These are phyloP conservation scores for Tamandua tetradactyla DNA, from an alignment of 2,797 vertebrate genomes.

Conservation along the genomic window DNA sequence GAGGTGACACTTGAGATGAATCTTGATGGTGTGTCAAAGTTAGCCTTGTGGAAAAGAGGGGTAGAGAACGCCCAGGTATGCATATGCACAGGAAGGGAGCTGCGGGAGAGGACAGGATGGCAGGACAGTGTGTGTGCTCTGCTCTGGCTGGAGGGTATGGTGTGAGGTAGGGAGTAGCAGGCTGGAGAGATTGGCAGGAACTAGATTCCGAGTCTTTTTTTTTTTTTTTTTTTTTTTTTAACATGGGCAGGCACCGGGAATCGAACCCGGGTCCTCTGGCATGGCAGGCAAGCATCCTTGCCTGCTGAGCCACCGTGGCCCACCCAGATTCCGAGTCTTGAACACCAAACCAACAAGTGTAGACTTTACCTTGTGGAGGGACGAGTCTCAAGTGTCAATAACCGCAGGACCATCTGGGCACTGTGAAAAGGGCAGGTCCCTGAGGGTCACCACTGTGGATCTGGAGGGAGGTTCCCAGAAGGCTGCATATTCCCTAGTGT, in stretches of 20 bases:
- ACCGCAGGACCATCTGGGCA: not conserved
- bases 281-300: too few species aligned
- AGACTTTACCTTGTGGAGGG: not conserved
- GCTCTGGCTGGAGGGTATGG: not conserved
- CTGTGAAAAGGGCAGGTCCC: not conserved
- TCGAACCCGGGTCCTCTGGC: too few species aligned
- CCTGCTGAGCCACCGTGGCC: too few species aligned
- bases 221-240: too few species aligned
- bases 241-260: too few species aligned
- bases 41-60: not conserved
- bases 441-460: too few species aligned
- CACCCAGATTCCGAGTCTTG: too few species aligned
- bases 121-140: not conserved
- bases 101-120: fast-evolving
- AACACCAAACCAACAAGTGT: not conserved
- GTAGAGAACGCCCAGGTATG: too few species aligned
- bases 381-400: not conserved
- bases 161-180: not conserved
- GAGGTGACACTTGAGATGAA: too few species aligned
- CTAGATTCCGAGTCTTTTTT: not conserved
- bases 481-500: not conserved
- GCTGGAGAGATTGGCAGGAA: not conserved
- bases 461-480: not conserved
- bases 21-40: too few species aligned
- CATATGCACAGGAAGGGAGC: slow-evolving; percentile 89